Evolutionary conservation across 2,113 vertebrate genomes (phyloP).

Genomic region (Zosterops japonicus): DNA sequence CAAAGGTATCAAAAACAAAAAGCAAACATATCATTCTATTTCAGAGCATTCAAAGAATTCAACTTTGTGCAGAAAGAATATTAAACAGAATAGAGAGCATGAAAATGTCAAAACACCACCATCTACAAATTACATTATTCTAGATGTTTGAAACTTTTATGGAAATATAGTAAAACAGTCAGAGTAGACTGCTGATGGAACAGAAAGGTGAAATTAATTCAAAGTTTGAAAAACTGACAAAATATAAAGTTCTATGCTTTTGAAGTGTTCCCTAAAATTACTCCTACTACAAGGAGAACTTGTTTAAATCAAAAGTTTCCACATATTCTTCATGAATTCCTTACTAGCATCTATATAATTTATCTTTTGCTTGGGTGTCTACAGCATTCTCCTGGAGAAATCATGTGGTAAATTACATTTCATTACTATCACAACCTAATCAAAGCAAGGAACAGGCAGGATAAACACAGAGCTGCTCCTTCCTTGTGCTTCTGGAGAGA

Average conservation of each 20-base stretch:
- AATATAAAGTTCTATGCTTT: not conserved
- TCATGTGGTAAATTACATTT: not conserved
- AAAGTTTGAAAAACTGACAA: not conserved
- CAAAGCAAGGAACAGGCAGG: not conserved
- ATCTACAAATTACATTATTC: not conserved
- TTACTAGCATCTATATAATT: not conserved
- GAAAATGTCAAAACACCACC: not conserved
- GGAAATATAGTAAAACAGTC: not conserved
- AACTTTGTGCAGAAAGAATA: not conserved
- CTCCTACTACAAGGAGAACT: not conserved
- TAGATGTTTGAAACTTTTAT: not conserved
- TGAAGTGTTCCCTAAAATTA: not conserved
- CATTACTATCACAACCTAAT: not conserved
- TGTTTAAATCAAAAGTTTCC: not conserved
- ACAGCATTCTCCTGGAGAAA: not conserved
- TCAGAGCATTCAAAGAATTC: not conserved
- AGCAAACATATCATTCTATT: not conserved
- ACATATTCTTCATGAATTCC: not conserved
- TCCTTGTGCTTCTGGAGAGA: not conserved
- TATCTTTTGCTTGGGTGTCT: not conserved
- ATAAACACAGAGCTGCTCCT: not conserved
- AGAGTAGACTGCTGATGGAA: not conserved
- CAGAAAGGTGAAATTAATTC: not conserved
- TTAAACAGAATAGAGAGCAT: not conserved
- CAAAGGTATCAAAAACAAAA: constrained; percentile 29